Base-by-base conservation (phyloP, 2,113 vertebrate genomes). In the Micromys minutus region DNA sequence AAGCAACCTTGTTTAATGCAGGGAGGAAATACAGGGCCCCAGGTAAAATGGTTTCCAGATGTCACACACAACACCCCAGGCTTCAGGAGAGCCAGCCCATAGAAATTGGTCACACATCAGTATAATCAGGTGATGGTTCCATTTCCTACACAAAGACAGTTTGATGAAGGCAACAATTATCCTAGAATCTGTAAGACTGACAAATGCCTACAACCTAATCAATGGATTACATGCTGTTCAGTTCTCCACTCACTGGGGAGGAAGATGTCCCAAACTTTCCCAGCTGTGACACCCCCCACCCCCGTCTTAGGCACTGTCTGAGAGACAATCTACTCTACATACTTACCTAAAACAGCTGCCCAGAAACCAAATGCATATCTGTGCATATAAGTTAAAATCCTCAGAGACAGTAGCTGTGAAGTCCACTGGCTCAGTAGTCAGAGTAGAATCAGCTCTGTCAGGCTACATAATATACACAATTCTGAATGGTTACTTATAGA, bases 231-330 rank as follows among this genome's bases (percentile, higher is more conserved):
- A 21, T 0, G 21, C 39, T 5, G 4, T 42, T 11, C 39, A 9
- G 8, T 1, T 8, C 22, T 0, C 39, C 17, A 3, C 36, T 75
- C 4, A 0, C 59, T 0, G 13, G 59, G 71, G 0, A 0, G 1
- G 0, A 4, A 0, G 5, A 42, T 45, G 24, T 1, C 1, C 61
- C 5, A 39, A 21, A 17, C 1, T 7, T 26, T 4, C 7, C 6
- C 22, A 10, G 39, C 45, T 26, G 61, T 24, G 29, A 34, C 15
- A 16, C 4, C 0, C 31, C 50, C 7, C n/a, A n/a, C n/a, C 88
- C 36, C 63, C 86, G 19, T 16, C 21, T 7, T 7, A 0, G 45
- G 2, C 5, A 7, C 21, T 8, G 55, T 10, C 81, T 55, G 29
- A 65, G 21, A 84, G 91, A 29, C 19, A 84, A 4, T 21, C 22